A percentile compares a stretch with the other conserved stretches of the same genome.
Conservation (phyloP, 2,797 vertebrate genomes). For the Clarias platycephalus region DNA sequence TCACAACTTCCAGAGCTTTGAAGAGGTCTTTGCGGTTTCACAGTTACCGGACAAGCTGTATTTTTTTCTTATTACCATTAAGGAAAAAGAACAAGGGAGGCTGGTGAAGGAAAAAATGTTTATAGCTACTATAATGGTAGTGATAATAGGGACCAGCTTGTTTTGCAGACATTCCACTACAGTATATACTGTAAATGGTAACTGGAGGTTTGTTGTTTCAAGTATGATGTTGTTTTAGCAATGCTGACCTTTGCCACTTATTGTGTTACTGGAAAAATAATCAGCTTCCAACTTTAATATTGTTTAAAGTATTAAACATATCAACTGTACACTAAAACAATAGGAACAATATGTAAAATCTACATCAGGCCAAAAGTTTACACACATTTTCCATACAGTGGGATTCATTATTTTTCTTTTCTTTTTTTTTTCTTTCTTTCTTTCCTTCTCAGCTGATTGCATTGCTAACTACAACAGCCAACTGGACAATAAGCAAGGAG, state of each 20-base stretch:
- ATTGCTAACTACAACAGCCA: slow-evolving; percentile 99
- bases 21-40: not conserved
- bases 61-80: not conserved
- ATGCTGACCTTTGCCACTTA: not conserved
- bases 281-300: too few species aligned
- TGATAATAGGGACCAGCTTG: not conserved
- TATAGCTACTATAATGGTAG: not conserved
- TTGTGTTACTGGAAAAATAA: not conserved
- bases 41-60: not conserved
- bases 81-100: not conserved
- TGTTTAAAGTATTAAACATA: too few species aligned
- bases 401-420: not conserved
- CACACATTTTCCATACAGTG: not conserved
- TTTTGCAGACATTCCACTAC: not conserved
- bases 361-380: too few species aligned
- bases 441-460: slow-evolving; percentile 88
- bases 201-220: not conserved
- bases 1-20: not conserved
- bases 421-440: slow-evolving; percentile 64
- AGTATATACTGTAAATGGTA: not conserved
- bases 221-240: not conserved
- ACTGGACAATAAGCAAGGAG: slow-evolving; percentile 98
- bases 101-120: not conserved
- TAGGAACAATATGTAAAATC: too few species aligned
- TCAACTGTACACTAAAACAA: too few species aligned